A percentile compares a stretch with the other conserved stretches of the same genome.
Conservation (phyloP, 1,140 invertebrate genomes). For the Rhyacophila brunnea region DNA sequence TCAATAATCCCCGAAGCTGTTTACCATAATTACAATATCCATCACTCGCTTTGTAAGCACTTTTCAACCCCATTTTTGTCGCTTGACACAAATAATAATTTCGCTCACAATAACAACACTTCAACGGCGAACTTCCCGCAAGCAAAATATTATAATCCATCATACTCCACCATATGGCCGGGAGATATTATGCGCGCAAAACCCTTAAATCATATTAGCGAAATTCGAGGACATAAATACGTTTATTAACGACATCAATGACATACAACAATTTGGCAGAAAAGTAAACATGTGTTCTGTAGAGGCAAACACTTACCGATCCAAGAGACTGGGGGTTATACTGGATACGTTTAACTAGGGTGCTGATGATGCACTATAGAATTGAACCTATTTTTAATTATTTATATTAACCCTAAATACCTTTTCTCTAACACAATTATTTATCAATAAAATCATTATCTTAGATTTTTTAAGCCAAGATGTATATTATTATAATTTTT, state of each 20-base stretch:
- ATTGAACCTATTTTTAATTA: too few species aligned
- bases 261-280: slow-evolving; percentile 28
- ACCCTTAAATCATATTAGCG: slow-evolving; percentile 20
- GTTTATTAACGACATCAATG: slow-evolving; percentile 32
- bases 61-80: slow-evolving; percentile 16
- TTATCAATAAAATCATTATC: too few species aligned
- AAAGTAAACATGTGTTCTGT: slow-evolving; percentile 29
- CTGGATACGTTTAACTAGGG: too few species aligned
- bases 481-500: too few species aligned
- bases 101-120: neutral
- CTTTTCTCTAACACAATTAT: too few species aligned
- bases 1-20: slow-evolving; percentile 19
- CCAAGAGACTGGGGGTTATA: too few species aligned
- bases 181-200: slow-evolving; percentile 2
- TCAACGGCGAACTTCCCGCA: slow-evolving; percentile 5
- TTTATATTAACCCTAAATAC: too few species aligned
- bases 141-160: slow-evolving; percentile 30
- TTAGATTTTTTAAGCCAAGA: too few species aligned
- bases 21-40: slow-evolving; percentile 19
- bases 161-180: slow-evolving; percentile 25
- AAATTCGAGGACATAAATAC: slow-evolving; percentile 25
- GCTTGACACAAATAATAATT: neutral
- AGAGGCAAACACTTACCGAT: neutral
- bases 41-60: slow-evolving; percentile 17
- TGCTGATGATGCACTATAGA: too few species aligned